Conservation (phyloP, 2,113 vertebrate species). For the Montifringilla adamsi region DNA sequence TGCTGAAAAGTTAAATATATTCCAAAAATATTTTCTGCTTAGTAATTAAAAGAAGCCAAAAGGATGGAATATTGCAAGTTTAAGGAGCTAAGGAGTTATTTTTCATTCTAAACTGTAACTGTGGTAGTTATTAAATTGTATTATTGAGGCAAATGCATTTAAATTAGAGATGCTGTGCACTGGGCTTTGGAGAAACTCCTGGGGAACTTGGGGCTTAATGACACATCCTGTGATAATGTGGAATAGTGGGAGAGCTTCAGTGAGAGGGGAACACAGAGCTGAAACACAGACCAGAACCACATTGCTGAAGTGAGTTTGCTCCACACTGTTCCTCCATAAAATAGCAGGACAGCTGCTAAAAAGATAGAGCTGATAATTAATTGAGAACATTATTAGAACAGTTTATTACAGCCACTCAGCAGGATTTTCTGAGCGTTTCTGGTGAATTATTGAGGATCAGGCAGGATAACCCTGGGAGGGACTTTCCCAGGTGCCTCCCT, state of each 20-base stretch:
- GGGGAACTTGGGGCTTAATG: conserved; percentile 16
- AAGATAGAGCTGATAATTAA: not conserved
- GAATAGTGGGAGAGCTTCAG: not conserved
- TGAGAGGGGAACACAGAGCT: not conserved
- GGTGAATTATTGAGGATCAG: not conserved
- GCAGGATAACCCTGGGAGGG: not conserved
- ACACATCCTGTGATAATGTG: not conserved
- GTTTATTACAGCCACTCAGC: not conserved
- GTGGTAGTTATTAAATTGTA: conserved; percentile 40
- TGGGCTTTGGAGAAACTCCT: conserved; percentile 18
- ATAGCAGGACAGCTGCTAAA: not conserved
- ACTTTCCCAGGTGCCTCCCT: not conserved
- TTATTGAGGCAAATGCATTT: conserved; percentile 38
- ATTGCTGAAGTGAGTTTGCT: not conserved
- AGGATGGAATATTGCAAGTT: not conserved
- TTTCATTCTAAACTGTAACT: conserved; percentile 34
- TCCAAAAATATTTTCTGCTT: conserved; percentile 27
- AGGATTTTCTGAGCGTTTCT: not conserved
- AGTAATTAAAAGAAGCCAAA: conserved; percentile 2
- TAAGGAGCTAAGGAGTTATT: conserved; percentile 27
- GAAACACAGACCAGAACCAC: not conserved
- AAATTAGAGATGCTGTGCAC: conserved; percentile 30
- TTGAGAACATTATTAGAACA: not conserved
- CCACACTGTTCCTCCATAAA: not conserved
- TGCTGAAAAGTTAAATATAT: conserved; percentile 1